A percentile compares a stretch with the other conserved stretches of the same genome.
Conservation (phyloP, 2,888 invertebrate species). For the Gari tellinella region DNA sequence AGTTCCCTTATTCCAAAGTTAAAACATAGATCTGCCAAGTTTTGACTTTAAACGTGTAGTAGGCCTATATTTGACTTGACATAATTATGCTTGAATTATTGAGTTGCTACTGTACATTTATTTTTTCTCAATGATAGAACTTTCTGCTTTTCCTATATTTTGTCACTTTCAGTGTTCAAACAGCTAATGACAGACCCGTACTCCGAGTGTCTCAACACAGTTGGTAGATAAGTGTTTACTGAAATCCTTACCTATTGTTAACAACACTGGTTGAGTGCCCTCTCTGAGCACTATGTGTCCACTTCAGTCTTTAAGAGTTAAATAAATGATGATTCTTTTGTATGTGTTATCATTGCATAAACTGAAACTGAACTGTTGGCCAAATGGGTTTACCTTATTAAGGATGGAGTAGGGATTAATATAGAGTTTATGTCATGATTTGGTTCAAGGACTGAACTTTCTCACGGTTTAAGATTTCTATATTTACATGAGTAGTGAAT, state of each 20-base stretch:
- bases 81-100: too few relatives aligned
- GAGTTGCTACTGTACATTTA: too few relatives aligned
- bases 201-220: background rate
- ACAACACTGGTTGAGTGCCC: conserved; percentile 5
- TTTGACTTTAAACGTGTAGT: too few relatives aligned
- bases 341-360: background rate
- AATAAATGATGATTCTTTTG: background rate
- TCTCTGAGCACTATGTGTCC: conserved; percentile 17
- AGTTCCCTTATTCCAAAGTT: too few relatives aligned
- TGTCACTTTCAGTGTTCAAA: background rate
- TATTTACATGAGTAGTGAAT: conserved; percentile 3
- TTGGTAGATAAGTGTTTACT: conserved; percentile 28
- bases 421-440: conserved; percentile 56
- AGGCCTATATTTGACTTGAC: too few relatives aligned
- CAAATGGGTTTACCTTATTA: conserved; percentile 33
- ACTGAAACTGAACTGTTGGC: background rate
- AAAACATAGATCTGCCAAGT: too few relatives aligned
- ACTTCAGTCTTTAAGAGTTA: background rate
- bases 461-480: conserved; percentile 48
- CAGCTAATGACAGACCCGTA: background rate
- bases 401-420: conserved; percentile 49
- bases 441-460: conserved; percentile 44
- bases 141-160: too few relatives aligned
- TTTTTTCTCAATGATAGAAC: too few relatives aligned
- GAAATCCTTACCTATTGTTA: conserved; percentile 42